Evolutionary conservation across 2,797 vertebrate genomes (phyloP).

Genomic region (Oreochromis grahami): DNA sequence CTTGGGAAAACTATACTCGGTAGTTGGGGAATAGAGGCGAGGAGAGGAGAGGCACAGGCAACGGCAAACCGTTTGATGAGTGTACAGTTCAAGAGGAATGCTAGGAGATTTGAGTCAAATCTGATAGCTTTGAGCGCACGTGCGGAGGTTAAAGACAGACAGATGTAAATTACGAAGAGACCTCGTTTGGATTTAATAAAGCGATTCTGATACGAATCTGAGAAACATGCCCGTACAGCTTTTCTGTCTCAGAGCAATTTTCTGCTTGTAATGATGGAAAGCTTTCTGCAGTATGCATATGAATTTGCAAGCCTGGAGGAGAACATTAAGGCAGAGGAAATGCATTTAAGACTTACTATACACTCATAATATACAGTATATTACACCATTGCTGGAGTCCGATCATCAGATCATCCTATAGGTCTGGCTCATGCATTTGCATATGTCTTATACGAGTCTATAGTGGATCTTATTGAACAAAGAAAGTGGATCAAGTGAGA

Average conservation of each 20-base stretch:
- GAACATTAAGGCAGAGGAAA: neutral
- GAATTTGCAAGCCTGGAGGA: neutral
- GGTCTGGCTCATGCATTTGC: neutral
- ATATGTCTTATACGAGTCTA: neutral
- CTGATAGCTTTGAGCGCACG: neutral
- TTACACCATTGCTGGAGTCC: neutral
- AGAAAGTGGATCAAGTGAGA: neutral
- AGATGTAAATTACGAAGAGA: neutral
- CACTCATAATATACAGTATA: neutral
- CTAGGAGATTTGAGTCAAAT: neutral
- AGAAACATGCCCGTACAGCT: neutral
- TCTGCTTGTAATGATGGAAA: neutral
- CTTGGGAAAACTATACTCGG: conserved; percentile 58
- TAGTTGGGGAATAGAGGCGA: conserved; percentile 20
- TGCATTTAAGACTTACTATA: neutral
- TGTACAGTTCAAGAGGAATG: neutral
- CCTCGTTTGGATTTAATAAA: neutral
- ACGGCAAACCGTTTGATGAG: neutral
- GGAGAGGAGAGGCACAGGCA: neutral
- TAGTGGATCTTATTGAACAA: neutral
- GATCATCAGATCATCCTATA: neutral
- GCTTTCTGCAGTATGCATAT: neutral
- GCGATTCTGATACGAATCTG: neutral
- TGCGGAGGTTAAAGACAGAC: neutral
- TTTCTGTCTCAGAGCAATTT: neutral